Evolutionary conservation across 2,888 invertebrate genomes (phyloP).

Genomic region (Xanthia togata): DNA sequence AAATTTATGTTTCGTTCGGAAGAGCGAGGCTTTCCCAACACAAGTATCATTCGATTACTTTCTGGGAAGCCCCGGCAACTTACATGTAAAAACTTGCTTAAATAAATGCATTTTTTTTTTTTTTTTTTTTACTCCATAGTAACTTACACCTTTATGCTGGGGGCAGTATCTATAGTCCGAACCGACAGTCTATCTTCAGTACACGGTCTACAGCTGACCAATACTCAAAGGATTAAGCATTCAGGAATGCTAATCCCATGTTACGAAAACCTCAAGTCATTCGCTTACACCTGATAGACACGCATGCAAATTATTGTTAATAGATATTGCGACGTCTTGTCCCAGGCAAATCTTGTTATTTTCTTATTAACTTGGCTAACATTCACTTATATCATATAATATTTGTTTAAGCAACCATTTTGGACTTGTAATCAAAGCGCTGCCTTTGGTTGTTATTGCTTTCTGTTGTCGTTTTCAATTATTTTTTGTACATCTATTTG

Average conservation of each 20-base stretch:
- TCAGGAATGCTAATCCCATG: constrained; percentile 56
- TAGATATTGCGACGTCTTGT: constrained; percentile 66
- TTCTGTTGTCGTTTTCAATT: background rate
- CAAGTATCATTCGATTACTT: too few species aligned
- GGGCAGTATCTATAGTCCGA: background rate
- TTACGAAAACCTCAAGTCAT: constrained; percentile 59
- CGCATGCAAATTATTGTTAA: constrained; percentile 71
- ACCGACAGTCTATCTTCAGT: background rate
- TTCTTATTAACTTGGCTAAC: constrained; percentile 47
- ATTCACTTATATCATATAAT: constrained; percentile 36
- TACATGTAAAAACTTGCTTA: too few species aligned
- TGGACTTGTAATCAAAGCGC: constrained; percentile 2
- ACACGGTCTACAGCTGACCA: background rate
- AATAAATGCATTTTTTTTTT: too few species aligned
- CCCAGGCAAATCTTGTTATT: constrained; percentile 37
- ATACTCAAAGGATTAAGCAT: constrained; percentile 27
- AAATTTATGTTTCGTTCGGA: too few species aligned
- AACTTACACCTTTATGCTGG: constrained; percentile 1
- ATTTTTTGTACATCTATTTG: background rate
- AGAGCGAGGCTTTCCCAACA: too few species aligned
- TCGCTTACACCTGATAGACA: constrained; percentile 57
- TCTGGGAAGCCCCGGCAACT: too few species aligned
- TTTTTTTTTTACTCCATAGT: background rate
- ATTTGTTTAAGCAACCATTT: constrained; percentile 37
- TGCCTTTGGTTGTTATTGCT: background rate